Evolutionary conservation across 1,140 invertebrate species (phyloP).

Genomic region (Psix sp.): DNA sequence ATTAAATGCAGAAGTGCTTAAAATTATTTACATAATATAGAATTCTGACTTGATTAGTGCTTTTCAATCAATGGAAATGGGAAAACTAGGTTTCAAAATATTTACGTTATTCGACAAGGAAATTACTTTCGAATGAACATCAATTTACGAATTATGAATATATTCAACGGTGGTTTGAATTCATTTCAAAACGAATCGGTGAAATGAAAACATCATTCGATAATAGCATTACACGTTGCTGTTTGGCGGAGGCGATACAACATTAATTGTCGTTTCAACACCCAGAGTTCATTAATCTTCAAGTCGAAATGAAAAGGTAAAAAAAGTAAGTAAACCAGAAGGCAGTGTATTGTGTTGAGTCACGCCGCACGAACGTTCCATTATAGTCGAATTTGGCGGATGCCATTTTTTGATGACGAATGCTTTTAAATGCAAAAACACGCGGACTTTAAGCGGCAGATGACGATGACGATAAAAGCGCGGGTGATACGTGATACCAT

Average conservation of each 20-base stretch:
- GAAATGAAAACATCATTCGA: constrained; percentile 1
- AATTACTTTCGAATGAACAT: too few relatives aligned
- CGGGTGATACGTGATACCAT: constrained; percentile 62
- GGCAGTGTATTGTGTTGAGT: constrained; percentile 29
- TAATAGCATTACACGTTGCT: not conserved
- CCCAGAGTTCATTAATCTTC: constrained; percentile 22
- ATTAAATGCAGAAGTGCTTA: too few relatives aligned
- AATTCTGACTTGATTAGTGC: too few relatives aligned
- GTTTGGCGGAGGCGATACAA: constrained; percentile 11
- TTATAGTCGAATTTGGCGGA: constrained; percentile 35
- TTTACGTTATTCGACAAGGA: too few relatives aligned
- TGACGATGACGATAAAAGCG: constrained; percentile 68
- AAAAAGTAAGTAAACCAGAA: constrained; percentile 18
- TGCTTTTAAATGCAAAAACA: constrained; percentile 44
- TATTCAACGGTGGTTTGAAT: too few relatives aligned
- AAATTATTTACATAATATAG: too few relatives aligned
- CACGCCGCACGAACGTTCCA: constrained; percentile 31
- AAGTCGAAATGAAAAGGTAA: constrained; percentile 1
- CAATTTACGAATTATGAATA: too few relatives aligned
- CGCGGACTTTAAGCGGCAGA: constrained; percentile 52
- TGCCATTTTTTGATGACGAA: constrained; percentile 29
- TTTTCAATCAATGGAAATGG: too few relatives aligned
- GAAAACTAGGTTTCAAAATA: too few relatives aligned
- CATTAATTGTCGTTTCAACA: constrained; percentile 12
- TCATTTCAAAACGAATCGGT: constrained; percentile 20